A percentile compares a stretch with the other conserved stretches of the same genome.
Conservation (phyloP, 1,140 invertebrate genomes). For the Chrysopa pallens region DNA sequence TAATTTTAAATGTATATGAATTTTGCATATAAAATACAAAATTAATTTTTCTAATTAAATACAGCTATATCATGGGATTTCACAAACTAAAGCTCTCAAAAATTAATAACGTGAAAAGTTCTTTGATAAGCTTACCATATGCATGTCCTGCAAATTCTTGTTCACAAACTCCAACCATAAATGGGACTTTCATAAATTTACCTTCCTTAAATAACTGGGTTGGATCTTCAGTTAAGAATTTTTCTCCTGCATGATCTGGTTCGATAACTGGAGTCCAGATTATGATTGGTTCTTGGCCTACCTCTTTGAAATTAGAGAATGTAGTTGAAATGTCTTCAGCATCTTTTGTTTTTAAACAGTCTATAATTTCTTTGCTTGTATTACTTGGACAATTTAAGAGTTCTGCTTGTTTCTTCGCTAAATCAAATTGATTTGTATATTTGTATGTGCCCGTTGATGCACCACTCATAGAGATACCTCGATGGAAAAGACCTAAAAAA, state of each 20-base stretch:
- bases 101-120: no score
- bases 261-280: constrained; percentile 50
- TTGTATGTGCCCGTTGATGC: constrained; percentile 27
- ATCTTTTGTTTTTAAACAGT: constrained; percentile 37
- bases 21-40: no score
- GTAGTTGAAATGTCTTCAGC: constrained; percentile 18
- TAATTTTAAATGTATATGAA: no score
- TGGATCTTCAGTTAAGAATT: constrained; percentile 42
- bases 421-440: background rate
- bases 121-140: constrained; percentile 27
- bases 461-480: constrained; percentile 47
- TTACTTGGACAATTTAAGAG: constrained; percentile 43
- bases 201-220: constrained; percentile 32
- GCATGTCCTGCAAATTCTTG: constrained; percentile 43
- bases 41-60: no score
- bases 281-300: constrained; percentile 33
- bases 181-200: constrained; percentile 39
- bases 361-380: constrained; percentile 28
- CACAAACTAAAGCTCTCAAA: no score
- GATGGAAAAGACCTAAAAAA: constrained; percentile 41
- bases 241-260: constrained; percentile 42
- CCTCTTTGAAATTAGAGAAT: constrained; percentile 23
- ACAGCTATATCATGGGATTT: no score
- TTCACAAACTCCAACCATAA: constrained; percentile 41
- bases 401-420: constrained; percentile 47